These are phyloP conservation scores for Haemorhous mexicanus DNA, from an alignment of 2,113 vertebrate species.

Conservation along the genomic window DNA sequence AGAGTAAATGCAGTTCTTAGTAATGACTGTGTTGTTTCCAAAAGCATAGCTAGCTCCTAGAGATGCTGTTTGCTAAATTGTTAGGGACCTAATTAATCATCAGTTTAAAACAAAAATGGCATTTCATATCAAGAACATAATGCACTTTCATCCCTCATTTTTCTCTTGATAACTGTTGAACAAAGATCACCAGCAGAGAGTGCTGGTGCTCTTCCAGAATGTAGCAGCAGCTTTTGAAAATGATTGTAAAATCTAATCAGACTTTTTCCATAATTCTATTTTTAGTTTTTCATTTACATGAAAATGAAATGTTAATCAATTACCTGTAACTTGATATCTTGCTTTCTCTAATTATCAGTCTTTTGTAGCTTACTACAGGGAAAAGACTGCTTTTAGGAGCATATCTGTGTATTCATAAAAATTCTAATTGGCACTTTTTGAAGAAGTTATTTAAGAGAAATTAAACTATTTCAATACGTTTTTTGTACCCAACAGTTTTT, in stretches of 20 bases:
- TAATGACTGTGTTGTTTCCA: neutral
- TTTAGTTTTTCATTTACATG: slow-evolving; percentile 1
- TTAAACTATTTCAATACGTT: neutral
- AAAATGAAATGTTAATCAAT: slow-evolving; percentile 18
- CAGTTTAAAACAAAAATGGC: neutral
- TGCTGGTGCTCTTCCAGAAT: slow-evolving; percentile 28
- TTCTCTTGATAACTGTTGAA: neutral
- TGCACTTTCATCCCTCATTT: neutral
- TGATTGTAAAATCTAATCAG: neutral
- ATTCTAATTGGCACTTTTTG: neutral
- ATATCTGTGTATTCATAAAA: neutral
- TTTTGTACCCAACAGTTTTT: neutral
- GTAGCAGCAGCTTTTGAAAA: neutral
- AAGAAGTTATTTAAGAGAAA: neutral
- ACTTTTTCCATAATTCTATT: neutral
- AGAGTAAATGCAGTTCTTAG: neutral
- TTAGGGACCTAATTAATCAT: neutral
- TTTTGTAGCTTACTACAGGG: neutral
- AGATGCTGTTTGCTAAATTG: neutral
- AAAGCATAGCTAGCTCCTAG: neutral
- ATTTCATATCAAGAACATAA: neutral
- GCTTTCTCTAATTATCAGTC: neutral
- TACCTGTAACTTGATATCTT: neutral
- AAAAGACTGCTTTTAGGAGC: neutral
- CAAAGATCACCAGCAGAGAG: slow-evolving; percentile 47